Evolutionary conservation across 23 tunicate species (phyloP).

Genomic region (Halocynthia roretzi): DNA sequence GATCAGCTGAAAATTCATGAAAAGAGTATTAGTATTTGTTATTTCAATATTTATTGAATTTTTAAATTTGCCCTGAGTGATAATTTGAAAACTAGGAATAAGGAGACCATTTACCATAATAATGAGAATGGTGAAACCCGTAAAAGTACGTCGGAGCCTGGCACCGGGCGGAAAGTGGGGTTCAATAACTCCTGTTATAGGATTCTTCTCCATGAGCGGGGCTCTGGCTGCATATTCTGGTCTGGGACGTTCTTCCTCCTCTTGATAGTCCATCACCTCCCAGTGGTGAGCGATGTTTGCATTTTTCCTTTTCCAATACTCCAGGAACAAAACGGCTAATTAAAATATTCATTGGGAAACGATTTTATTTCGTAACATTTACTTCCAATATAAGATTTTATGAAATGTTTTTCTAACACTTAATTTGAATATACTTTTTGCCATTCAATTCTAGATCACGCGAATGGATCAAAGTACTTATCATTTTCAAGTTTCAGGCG

Average conservation of each 20-base stretch:
- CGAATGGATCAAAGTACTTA: no score
- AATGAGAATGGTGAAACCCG: slow-evolving; percentile 70
- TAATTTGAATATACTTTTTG: no score
- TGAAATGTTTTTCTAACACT: no score
- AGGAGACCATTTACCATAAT: slow-evolving; percentile 46
- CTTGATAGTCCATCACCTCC: slow-evolving; percentile 84
- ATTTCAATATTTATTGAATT: background rate
- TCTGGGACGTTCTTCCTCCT: slow-evolving; percentile 78
- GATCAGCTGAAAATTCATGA: slow-evolving; percentile 34
- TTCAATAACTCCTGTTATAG: slow-evolving; percentile 77
- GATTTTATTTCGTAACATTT: no score
- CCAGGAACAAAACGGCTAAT: slow-evolving; percentile 81
- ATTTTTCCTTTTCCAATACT: slow-evolving; percentile 83
- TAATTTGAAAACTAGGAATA: background rate
- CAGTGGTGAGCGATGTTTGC: slow-evolving; percentile 80
- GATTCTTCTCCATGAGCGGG: slow-evolving; percentile 62
- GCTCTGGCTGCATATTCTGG: slow-evolving; percentile 87
- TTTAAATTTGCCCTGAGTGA: background rate
- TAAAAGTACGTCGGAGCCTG: slow-evolving; percentile 47
- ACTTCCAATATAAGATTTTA: no score
- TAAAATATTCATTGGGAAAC: background rate
- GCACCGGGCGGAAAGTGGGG: slow-evolving; percentile 72
- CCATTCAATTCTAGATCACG: background rate
- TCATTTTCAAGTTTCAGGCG: no score
- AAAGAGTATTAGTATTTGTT: background rate